Conservation (phyloP, 2,888 invertebrate genomes). For the Holacanthella duospinosa region DNA sequence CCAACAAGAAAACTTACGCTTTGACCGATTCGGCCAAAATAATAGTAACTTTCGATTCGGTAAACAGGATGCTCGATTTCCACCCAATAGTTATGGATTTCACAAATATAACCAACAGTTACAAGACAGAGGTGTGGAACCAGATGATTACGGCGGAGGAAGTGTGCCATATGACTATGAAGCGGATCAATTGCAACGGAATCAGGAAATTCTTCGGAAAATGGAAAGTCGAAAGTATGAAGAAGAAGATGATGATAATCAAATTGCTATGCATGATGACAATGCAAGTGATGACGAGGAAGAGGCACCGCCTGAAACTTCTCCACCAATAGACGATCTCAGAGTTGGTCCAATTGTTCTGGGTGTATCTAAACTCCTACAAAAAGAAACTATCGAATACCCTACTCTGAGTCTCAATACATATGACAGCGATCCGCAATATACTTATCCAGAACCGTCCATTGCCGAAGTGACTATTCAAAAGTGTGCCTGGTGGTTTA, state of each 20-base stretch:
- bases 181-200: not conserved
- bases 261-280: not conserved
- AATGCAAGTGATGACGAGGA: constrained; percentile 13
- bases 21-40: not conserved
- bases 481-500: constrained; percentile 33
- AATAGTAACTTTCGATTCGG: no score
- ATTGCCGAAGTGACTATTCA: not conserved
- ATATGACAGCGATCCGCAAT: not conserved
- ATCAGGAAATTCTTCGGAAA: no score
- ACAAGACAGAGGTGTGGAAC: not conserved
- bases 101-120: not conserved
- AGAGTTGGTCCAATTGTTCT: constrained; percentile 15
- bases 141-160: not conserved
- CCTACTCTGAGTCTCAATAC: not conserved
- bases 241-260: not conserved
- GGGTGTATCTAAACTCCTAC: constrained; percentile 7
- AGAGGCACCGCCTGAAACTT: not conserved
- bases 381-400: not conserved
- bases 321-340: constrained; percentile 15
- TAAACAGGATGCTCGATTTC: no score
- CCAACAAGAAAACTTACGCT: not conserved
- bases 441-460: not conserved
- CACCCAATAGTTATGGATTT: not conserved
- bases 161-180: not conserved
- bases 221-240: no score